Evolutionary conservation across 2,888 invertebrate genomes (phyloP).

Genomic region (Heliconius ismenius): DNA sequence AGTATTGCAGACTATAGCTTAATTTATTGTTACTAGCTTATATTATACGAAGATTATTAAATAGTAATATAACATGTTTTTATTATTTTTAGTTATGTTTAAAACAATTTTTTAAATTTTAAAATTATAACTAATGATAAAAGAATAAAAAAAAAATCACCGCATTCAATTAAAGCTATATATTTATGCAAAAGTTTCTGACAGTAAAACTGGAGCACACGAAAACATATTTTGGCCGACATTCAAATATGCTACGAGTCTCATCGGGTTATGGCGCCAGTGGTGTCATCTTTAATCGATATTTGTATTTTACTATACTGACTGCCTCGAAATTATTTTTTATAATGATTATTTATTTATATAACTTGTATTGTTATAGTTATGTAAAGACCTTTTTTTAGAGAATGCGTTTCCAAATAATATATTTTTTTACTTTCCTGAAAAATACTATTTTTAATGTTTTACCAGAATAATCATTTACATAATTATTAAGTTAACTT

Average conservation of each 20-base stretch:
- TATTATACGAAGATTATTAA: too few species aligned
- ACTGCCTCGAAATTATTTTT: neutral
- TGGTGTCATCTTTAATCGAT: conserved; percentile 46
- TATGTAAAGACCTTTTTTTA: too few species aligned
- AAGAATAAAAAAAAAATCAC: neutral
- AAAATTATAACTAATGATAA: neutral
- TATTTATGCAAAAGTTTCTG: conserved; percentile 23
- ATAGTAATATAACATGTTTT: too few species aligned
- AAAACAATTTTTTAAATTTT: too few species aligned
- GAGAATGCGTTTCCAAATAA: too few species aligned
- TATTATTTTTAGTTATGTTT: too few species aligned
- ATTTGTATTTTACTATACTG: neutral
- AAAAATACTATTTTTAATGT: neutral
- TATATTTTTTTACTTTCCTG: too few species aligned
- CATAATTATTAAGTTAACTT: too few species aligned
- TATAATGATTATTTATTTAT: neutral
- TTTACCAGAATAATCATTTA: neutral
- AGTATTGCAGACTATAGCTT: neutral
- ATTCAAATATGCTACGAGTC: conserved; percentile 49
- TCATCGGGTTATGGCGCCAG: conserved; percentile 47
- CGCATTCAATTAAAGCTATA: conserved; percentile 4
- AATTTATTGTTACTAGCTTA: neutral
- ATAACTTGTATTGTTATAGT: neutral
- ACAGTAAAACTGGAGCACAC: conserved; percentile 41
- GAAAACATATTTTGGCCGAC: conserved; percentile 51